Conservation (phyloP, 2,113 vertebrate species). For the Brachypodius melanocephalos region DNA sequence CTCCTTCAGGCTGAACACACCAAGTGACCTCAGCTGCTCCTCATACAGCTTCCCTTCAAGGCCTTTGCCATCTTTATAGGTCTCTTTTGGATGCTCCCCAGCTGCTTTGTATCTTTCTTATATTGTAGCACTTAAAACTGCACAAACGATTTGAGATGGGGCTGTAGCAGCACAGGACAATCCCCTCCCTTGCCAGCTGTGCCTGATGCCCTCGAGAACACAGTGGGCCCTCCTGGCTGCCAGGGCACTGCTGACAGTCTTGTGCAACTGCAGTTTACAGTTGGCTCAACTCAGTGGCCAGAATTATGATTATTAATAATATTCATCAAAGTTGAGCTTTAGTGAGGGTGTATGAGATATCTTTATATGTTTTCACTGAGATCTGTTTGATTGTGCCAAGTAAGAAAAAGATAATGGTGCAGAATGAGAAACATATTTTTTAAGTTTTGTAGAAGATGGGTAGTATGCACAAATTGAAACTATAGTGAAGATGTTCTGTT, state of each 20-base stretch:
- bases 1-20: background rate
- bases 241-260: background rate
- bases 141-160: background rate
- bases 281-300: background rate
- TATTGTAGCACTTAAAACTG: background rate
- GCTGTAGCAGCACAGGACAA: background rate
- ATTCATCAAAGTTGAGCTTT: background rate
- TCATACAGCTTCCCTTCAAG: fast-evolving
- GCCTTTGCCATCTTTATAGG: background rate
- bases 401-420: background rate
- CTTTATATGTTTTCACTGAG: background rate
- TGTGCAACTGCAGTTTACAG: background rate
- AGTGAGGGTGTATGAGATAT: background rate
- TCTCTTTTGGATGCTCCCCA: background rate
- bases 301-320: background rate
- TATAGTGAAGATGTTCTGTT: background rate
- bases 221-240: background rate
- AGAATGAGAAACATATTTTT: background rate
- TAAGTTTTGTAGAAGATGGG: background rate
- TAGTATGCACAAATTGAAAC: background rate
- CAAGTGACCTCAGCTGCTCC: background rate
- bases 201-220: no score
- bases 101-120: background rate
- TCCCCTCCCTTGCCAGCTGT: background rate
- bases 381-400: background rate